Evolutionary conservation across 2,113 vertebrate genomes (phyloP).

Genomic region (Colaptes auratus): DNA sequence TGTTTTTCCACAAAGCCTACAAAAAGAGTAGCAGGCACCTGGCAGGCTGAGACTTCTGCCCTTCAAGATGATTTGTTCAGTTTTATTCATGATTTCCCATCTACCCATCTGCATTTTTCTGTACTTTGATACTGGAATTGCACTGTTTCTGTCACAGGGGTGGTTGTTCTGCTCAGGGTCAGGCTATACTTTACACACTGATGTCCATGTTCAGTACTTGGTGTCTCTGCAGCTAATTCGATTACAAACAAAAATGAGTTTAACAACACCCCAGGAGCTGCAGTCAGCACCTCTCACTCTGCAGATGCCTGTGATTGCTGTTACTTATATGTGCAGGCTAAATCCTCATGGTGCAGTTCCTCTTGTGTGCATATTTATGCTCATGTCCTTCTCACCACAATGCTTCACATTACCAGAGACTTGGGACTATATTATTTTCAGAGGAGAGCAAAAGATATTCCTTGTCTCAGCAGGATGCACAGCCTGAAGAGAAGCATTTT

Average conservation of each 20-base stretch:
- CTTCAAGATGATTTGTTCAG: background rate
- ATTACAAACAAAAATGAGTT: background rate
- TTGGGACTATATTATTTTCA: background rate
- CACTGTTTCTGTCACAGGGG: background rate
- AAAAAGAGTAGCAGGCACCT: background rate
- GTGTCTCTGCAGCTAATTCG: background rate
- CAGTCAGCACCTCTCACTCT: background rate
- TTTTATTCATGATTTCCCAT: background rate
- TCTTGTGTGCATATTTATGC: background rate
- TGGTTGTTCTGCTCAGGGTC: background rate
- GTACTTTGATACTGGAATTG: background rate
- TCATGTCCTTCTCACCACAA: background rate
- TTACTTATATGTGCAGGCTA: background rate
- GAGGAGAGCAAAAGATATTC: background rate
- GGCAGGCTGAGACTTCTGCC: background rate
- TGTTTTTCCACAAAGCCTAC: background rate
- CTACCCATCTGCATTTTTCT: background rate
- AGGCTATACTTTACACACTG: background rate
- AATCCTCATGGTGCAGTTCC: background rate
- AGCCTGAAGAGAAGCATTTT: background rate
- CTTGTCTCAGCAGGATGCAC: accelerated
- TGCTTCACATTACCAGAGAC: background rate
- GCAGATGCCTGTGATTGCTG: background rate
- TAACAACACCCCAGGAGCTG: background rate
- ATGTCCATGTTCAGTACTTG: background rate